Percentiles rank a stretch among this genome's conserved stretches.
These are phyloP conservation scores for Neosilurus mollespiculum DNA, from an alignment of 2,797 vertebrate genomes.

Conservation along the genomic window DNA sequence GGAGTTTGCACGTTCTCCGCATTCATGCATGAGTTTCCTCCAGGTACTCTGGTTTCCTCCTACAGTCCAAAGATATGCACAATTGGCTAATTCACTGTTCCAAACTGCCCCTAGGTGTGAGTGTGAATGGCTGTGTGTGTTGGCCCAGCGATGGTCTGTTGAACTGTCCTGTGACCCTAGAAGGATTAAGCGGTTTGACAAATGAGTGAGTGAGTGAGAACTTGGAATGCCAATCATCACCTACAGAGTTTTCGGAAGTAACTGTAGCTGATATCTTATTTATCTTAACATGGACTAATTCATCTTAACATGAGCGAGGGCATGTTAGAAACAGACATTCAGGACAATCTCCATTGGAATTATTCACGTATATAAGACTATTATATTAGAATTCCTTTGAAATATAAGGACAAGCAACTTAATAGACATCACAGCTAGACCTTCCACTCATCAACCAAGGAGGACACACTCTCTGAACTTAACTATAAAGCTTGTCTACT, in stretches of 20 bases:
- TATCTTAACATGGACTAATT: not conserved
- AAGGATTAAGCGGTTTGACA: no score
- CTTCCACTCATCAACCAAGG: not conserved
- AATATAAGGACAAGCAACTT: not conserved
- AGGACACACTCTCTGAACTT: not conserved
- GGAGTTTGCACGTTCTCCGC: no score
- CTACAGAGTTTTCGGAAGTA: not conserved
- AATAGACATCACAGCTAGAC: not conserved
- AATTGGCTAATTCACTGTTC: no score
- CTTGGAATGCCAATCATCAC: not conserved
- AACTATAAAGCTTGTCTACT: not conserved
- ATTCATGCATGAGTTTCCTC: no score
- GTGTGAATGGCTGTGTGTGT: no score
- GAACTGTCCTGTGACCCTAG: no score
- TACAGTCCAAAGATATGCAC: no score
- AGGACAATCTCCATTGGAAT: not conserved
- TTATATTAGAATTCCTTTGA: not conserved
- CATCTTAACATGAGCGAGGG: not conserved
- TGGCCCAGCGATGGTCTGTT: no score
- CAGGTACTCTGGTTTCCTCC: no score
- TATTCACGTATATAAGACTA: not conserved
- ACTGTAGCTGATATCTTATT: not conserved
- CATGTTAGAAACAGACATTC: not conserved
- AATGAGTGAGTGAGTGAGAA: no score
- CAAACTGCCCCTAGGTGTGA: no score